Evolutionary conservation across 1,140 invertebrate genomes (phyloP).

Genomic region (Eumaeus atala): DNA sequence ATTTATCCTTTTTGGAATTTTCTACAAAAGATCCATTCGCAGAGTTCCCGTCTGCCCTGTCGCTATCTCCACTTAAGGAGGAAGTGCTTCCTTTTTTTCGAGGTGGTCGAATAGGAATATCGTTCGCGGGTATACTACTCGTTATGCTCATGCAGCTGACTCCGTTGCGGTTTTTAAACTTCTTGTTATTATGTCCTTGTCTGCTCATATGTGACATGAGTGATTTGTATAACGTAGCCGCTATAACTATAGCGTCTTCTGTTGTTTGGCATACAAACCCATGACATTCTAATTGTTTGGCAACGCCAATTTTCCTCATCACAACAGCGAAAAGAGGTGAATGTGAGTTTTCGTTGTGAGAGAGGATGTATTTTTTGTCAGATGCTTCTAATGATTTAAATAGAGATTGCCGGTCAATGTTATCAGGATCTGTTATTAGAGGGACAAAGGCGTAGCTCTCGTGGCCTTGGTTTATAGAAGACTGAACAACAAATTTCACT

Average conservation of each 20-base stretch:
- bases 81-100: constrained; percentile 76
- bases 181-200: constrained; percentile 66
- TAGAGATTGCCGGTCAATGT: constrained; percentile 81
- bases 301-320: constrained; percentile 86
- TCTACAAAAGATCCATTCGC: constrained; percentile 51
- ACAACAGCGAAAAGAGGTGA: constrained; percentile 93
- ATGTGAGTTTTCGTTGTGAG: constrained; percentile 77
- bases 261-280: constrained; percentile 90
- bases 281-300: constrained; percentile 89
- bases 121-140: constrained; percentile 71
- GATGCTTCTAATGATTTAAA: constrained; percentile 74
- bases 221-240: constrained; percentile 90
- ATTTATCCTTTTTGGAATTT: constrained; percentile 44
- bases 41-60: constrained; percentile 66
- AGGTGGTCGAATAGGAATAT: constrained; percentile 73
- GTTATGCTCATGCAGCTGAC: constrained; percentile 81
- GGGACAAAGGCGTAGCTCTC: constrained; percentile 86
- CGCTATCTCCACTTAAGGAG: constrained; percentile 76
- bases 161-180: constrained; percentile 80
- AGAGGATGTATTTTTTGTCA: constrained; percentile 75
- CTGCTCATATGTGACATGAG: constrained; percentile 85
- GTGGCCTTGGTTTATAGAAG: constrained; percentile 63
- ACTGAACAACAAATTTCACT: constrained; percentile 82
- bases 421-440: constrained; percentile 88
- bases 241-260: constrained; percentile 92